Conservation (phyloP, 53 echinoderm and acorn worm species). For the Mesocentrotus franciscanus region DNA sequence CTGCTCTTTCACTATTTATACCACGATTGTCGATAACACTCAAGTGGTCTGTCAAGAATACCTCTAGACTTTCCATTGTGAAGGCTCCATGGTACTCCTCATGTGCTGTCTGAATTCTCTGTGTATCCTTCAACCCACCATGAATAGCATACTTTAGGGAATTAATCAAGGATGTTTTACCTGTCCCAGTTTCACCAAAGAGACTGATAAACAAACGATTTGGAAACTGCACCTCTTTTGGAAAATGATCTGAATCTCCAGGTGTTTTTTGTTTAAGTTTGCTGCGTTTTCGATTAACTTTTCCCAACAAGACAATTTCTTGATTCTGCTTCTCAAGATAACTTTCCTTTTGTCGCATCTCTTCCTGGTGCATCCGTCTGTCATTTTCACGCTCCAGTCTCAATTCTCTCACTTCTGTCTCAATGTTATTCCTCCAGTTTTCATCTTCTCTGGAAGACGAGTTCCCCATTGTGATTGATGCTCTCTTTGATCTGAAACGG, state of each 20-base stretch:
- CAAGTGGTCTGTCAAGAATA: neutral
- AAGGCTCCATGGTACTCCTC: neutral
- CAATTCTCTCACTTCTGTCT: too few species aligned
- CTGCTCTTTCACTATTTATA: neutral
- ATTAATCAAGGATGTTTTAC: neutral
- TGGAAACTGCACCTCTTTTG: neutral
- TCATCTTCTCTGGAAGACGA: too few species aligned
- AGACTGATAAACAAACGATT: neutral
- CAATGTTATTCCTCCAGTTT: too few species aligned
- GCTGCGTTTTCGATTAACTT: too few species aligned
- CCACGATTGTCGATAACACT: constrained; percentile 3
- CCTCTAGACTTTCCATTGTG: neutral
- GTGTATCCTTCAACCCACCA: neutral
- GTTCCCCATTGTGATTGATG: too few species aligned
- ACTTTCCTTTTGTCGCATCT: too few species aligned
- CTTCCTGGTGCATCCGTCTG: too few species aligned
- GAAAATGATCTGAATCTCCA: neutral
- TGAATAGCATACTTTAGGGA: neutral
- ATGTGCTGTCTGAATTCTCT: neutral
- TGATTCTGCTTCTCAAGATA: too few species aligned
- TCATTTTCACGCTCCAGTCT: too few species aligned
- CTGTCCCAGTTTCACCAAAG: neutral
- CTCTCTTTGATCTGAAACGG: too few species aligned
- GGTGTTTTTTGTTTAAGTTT: neutral
- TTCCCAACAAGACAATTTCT: too few species aligned